Evolutionary conservation across 2,797 vertebrate genomes (phyloP), one percentile per base, ranked within the genome.

Genomic region (Allenopithecus nigroviridis): DNA sequence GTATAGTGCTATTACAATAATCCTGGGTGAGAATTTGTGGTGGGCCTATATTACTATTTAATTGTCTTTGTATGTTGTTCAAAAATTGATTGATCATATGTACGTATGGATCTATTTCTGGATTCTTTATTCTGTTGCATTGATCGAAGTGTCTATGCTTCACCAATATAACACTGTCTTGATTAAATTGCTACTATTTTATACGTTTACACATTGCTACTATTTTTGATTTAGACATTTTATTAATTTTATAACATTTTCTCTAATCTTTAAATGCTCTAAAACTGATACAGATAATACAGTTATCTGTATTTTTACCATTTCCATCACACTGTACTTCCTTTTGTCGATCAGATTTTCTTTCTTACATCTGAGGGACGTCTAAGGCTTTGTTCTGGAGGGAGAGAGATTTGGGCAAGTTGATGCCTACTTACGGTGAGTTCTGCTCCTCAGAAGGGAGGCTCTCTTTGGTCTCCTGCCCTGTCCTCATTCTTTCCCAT

Each of bases 181-280:
- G 28, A 83, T 84, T 87, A 80, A 5, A 41, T 41, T 64, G 39
- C 50, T 89, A 24, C 24, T 36, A 61, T 87, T 90, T 89, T 84
- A 61, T 70, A 74, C 22, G 36, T 79, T 72, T 41, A 59, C 50
- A 74, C 11, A 55, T 64, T 83, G 36, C 28, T 96, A 36, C 75
- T n/a, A 28, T 92, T 79, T 91, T 89, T 61, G 28, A 22, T 81
- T 86, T 89, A 96, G 89, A 85, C 8, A 30, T 48, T 91, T 53
- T 89, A 39, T 53, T 95, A 74, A 78, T 86, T 88, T 53, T 93
- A 68, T 46, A 89, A 39, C 22, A 76, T 57, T 68, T 68, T 68
- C 33, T 68, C 14, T n/a, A 68, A n/a, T 68, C 33, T 68, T 68
- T 68, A 68, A 68, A n/a, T 68, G 61, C 30, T n/a, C 61, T 19